Evolutionary conservation across 1,140 invertebrate species (phyloP).

Genomic region (Paraescarpia echinospica): DNA sequence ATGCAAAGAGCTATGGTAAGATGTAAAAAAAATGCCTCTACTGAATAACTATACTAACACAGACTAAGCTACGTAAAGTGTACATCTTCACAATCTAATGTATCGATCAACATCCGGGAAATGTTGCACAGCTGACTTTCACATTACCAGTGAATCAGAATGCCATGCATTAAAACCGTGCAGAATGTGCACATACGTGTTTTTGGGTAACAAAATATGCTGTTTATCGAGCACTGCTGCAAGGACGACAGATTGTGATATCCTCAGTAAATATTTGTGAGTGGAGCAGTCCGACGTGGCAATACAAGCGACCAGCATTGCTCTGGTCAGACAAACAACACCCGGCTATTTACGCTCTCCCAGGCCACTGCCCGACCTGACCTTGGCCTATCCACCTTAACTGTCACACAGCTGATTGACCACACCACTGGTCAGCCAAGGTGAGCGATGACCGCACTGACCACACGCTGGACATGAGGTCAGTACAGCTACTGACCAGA

Average conservation of each 20-base stretch:
- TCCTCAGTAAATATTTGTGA: neutral
- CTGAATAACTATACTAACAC: neutral
- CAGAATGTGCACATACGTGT: neutral
- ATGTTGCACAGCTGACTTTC: neutral
- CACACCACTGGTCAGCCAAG: neutral
- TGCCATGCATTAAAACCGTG: neutral
- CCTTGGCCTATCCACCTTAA: neutral
- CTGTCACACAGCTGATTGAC: neutral
- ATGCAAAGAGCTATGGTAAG: neutral
- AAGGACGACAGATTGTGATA: neutral
- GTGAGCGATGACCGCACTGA: neutral
- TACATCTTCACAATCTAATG: neutral
- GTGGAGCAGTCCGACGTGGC: neutral
- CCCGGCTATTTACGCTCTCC: neutral
- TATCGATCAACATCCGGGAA: neutral
- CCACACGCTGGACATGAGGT: neutral
- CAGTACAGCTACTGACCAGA: neutral
- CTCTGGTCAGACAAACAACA: neutral
- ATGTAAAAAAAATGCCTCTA: neutral
- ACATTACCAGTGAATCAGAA: neutral
- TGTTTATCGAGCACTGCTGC: neutral
- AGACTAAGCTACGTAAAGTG: neutral
- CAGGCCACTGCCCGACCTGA: neutral
- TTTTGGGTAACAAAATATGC: neutral
- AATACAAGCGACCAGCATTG: neutral